A percentile compares a stretch with the other conserved stretches of the same genome.
These are phyloP conservation scores for Oostethus manadensis DNA, from an alignment of 2,113 vertebrate species.

Conservation along the genomic window DNA sequence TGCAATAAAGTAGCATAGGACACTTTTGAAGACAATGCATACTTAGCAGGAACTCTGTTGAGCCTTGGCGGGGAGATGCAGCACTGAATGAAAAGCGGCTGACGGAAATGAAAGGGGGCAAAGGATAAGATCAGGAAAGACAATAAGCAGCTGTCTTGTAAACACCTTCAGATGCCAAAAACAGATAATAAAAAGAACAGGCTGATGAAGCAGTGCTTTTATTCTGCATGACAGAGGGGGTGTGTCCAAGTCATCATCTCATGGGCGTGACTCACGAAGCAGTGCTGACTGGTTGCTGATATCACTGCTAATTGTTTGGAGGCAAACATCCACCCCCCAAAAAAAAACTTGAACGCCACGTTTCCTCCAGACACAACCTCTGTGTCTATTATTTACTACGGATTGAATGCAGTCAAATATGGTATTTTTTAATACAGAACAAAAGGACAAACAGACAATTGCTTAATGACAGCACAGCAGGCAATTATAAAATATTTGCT, in stretches of 20 bases:
- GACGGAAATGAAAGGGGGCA: constrained; percentile 70
- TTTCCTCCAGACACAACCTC: too few relatives aligned
- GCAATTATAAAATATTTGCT: too few relatives aligned
- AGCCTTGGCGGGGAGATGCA: constrained; percentile 43
- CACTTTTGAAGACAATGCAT: constrained; percentile 38
- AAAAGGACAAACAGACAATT: too few relatives aligned
- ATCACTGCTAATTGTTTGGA: too few relatives aligned
- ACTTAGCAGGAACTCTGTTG: constrained; percentile 48
- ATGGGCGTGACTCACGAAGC: constrained; percentile 5
- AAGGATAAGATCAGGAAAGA: constrained; percentile 69
- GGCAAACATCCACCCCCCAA: too few relatives aligned
- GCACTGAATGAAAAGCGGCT: constrained; percentile 64
- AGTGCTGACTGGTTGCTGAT: not conserved
- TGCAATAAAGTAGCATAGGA: constrained; percentile 5
- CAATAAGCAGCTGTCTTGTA: constrained; percentile 68
- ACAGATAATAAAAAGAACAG: constrained; percentile 61
- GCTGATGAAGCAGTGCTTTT: constrained; percentile 61
- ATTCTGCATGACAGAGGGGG: constrained; percentile 52
- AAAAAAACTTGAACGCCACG: too few relatives aligned
- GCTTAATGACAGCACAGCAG: too few relatives aligned
- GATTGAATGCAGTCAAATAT: too few relatives aligned
- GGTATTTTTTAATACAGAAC: too few relatives aligned
- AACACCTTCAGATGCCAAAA: constrained; percentile 65
- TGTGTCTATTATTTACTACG: too few relatives aligned
- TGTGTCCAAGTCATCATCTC: constrained; percentile 51